Base-by-base conservation (phyloP, 2,113 vertebrate species). In the Oreotrochilus melanogaster region DNA sequence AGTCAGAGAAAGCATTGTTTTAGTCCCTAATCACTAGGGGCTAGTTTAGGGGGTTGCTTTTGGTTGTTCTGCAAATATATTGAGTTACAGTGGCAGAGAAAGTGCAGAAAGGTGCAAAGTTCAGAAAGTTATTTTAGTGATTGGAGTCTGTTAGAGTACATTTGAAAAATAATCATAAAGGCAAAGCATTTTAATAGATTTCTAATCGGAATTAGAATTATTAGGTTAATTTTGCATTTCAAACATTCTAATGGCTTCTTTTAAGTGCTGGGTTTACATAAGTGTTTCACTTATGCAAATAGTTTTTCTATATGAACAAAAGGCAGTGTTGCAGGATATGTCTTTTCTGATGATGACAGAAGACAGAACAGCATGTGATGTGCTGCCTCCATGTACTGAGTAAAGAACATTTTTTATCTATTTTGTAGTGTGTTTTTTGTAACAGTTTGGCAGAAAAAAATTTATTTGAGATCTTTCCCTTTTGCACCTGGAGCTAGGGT, bases 21-120 rank as follows among this genome's bases (percentile, higher is more conserved):
- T 81, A 93, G 79, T 90, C 64, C 22, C 47, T 94, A 62, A 88
- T 94, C 79, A 94, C 60, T 71, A 62, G 90, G 28, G 92, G 48
- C 47, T 95, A 62, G 66, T 90, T 96, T 86, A 90, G 89, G 92
- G 64, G 45, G 19, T 78, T 54, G 35, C 14, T 82, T 97, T 97
- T 94, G 87, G 76, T 93, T 97, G 83, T 95, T 97, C 94, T 95
- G 61, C 86, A 94, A 80, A 87, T 80, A 82, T 86, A 87, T 85
- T 95, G 80, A 62, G 25, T 96, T 95, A 78, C 93, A 88, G 75
- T 65, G 78, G 72, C 89, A 91, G 72, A 92, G 25, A 91, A 64
- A 95, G 76, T 78, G 84, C 60, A 97, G 94, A 88, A 87, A 62
- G 88, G 75, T 96, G 91, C 89, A 95, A 85, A 95, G 95, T 96